Base-by-base conservation (phyloP, 1,140 invertebrate genomes). In the Ceratina australensis region DNA sequence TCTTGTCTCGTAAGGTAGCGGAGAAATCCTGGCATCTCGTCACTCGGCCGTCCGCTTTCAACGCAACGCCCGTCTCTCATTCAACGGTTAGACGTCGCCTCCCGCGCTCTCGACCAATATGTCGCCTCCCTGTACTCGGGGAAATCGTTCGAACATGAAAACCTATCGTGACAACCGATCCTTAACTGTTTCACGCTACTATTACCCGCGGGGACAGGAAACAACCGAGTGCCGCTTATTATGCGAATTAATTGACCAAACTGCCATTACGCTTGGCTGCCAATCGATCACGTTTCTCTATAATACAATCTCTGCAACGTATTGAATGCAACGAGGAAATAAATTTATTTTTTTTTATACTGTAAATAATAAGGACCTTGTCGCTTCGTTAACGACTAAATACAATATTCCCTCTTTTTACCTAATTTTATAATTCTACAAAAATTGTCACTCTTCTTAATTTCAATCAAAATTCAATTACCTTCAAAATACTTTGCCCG, bases 11-110 rank as follows among this genome's bases (percentile, higher is more conserved):
- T 71, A 77, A 77, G 83, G 79, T 79, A 67, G 72, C 28, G 28
- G 80, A 81, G 80, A 73, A 88, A 76, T 76, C 83, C 52, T 83
- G 88, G 87, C 87, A 83, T 86, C 87, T 87, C 87, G 88, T 89
- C 89, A 89, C 83, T 88, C 84, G 86, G 86, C 87, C 84, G 87
- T 88, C 89, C 82, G 83, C 83, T 87, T 86, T 89, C 86, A 86
- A 87, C 88, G 81, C 79, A 81, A 87, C 56, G 82, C 86, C 80
- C 85, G 88, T 89, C 89, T 86, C 87, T 90, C 87, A 88, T 89
- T 82, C 84, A 79, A 88, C 66, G 79, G 28, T 64, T 79, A 88
- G 78, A 86, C 77, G 77, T 82, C 85, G 80, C 78, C 79, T 81
- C 78, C 74, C 80, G 67, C 74, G 72, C 81, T 83, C 79, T 78